Percentiles rank a stretch among this genome's conserved stretches.
These are phyloP conservation scores for Pseudomyrmex sp. DNA, from an alignment of 1,140 invertebrate species.

Conservation along the genomic window DNA sequence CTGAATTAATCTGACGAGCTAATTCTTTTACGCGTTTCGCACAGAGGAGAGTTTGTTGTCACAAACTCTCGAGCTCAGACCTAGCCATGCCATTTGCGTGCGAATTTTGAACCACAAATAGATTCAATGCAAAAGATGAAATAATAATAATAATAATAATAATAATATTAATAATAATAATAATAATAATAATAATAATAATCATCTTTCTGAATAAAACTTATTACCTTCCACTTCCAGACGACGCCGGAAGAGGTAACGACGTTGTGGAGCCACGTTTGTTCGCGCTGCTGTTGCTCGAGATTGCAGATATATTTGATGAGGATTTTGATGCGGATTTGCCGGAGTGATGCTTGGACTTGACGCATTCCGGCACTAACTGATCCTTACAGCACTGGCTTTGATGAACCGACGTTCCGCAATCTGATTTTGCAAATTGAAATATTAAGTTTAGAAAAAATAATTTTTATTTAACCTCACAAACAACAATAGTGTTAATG, in stretches of 20 bases:
- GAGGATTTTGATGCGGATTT: slow-evolving; percentile 81
- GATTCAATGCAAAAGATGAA: slow-evolving; percentile 74
- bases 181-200: too few species aligned
- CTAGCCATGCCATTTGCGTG: slow-evolving; percentile 78
- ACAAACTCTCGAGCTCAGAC: slow-evolving; percentile 72
- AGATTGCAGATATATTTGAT: slow-evolving; percentile 79
- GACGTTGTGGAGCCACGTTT: slow-evolving; percentile 82
- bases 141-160: background rate
- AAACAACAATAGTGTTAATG: too few species aligned
- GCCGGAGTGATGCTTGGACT: slow-evolving; percentile 82
- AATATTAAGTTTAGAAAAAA: background rate
- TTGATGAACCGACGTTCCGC: slow-evolving; percentile 93
- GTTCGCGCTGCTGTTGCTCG: slow-evolving; percentile 74
- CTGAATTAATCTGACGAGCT: slow-evolving; percentile 28
- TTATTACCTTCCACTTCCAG: slow-evolving; percentile 81
- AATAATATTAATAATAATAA: too few species aligned
- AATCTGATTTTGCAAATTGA: slow-evolving; percentile 84
- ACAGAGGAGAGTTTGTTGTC: slow-evolving; percentile 49
- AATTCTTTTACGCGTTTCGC: slow-evolving; percentile 49
- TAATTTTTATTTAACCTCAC: background rate
- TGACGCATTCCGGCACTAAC: slow-evolving; percentile 90
- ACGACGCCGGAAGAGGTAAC: slow-evolving; percentile 77
- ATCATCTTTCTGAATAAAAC: slow-evolving; percentile 16
- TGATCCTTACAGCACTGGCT: slow-evolving; percentile 93
- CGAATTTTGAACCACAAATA: slow-evolving; percentile 79